Evolutionary conservation across 2,888 invertebrate species (phyloP).

Genomic region (Tenodera sinensis): DNA sequence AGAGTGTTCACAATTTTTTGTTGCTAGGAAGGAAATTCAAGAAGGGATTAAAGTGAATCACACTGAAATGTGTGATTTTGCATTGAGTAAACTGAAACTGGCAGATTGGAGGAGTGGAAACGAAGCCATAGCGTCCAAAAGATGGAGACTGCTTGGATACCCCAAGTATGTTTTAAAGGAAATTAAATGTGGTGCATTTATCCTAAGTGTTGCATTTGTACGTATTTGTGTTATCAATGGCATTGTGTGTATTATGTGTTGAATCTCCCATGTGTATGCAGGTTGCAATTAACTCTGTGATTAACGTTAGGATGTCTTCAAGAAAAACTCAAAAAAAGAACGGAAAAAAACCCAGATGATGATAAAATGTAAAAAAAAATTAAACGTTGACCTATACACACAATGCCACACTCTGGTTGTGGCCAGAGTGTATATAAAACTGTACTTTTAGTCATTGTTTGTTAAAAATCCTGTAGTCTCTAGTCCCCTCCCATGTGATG

Average conservation of each 20-base stretch:
- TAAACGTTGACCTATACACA: neutral
- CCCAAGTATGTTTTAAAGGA: constrained; percentile 7
- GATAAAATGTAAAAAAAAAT: neutral
- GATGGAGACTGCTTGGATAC: neutral
- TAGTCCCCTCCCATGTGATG: constrained; percentile 9
- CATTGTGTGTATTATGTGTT: constrained; percentile 23
- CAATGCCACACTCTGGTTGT: too few relatives aligned
- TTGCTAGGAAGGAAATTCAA: neutral
- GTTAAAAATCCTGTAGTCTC: constrained; percentile 23
- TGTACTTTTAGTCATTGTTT: constrained; percentile 32
- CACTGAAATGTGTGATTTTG: too few relatives aligned
- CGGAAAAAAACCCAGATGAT: neutral
- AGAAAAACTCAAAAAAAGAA: neutral
- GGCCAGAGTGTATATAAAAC: too few relatives aligned
- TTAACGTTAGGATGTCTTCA: neutral
- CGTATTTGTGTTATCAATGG: constrained; percentile 26
- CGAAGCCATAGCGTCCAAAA: neutral
- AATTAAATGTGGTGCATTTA: constrained; percentile 26
- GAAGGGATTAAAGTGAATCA: too few relatives aligned
- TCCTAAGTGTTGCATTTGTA: constrained; percentile 27
- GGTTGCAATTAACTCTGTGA: neutral
- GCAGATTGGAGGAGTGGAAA: neutral
- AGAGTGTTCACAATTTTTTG: constrained; percentile 19
- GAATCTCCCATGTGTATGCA: neutral
- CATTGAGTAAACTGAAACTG: too few relatives aligned